These are phyloP conservation scores for Agriopis marginaria DNA, from an alignment of 2,888 invertebrate genomes.

Conservation along the genomic window DNA sequence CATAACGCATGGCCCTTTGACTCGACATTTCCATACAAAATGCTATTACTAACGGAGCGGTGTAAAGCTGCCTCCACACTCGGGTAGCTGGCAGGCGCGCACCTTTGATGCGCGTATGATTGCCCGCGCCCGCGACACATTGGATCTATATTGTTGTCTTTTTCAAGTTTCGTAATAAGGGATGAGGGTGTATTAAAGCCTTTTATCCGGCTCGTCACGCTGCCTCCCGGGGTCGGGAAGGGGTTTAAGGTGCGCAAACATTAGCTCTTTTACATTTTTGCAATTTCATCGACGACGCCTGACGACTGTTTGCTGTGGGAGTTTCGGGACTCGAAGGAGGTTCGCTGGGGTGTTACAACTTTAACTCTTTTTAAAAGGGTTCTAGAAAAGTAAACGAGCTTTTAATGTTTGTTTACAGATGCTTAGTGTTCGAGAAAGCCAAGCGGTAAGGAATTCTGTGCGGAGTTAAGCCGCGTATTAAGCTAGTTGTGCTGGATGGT, in stretches of 20 bases:
- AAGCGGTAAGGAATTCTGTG: constrained; percentile 62
- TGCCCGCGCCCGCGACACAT: constrained; percentile 86
- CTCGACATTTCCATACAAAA: constrained; percentile 72
- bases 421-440: constrained; percentile 61
- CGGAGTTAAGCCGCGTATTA: constrained; percentile 75
- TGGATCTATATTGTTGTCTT: constrained; percentile 86
- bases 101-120: constrained; percentile 86
- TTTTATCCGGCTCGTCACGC: constrained; percentile 87
- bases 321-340: constrained; percentile 66
- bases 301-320: constrained; percentile 77
- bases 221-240: constrained; percentile 80
- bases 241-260: constrained; percentile 86
- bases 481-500: constrained; percentile 48
- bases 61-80: constrained; percentile 82
- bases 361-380: constrained; percentile 76
- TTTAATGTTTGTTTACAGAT: constrained; percentile 70
- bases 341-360: constrained; percentile 69
- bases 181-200: constrained; percentile 87
- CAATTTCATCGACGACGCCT: constrained; percentile 83
- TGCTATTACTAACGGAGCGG: constrained; percentile 70
- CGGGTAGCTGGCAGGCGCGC: constrained; percentile 75
- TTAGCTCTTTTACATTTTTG: constrained; percentile 87
- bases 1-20: constrained; percentile 84
- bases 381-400: constrained; percentile 72
- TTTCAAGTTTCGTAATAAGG: constrained; percentile 87